Evolutionary conservation across 2,888 invertebrate genomes (phyloP).

Genomic region (Cerastis rubricosa): DNA sequence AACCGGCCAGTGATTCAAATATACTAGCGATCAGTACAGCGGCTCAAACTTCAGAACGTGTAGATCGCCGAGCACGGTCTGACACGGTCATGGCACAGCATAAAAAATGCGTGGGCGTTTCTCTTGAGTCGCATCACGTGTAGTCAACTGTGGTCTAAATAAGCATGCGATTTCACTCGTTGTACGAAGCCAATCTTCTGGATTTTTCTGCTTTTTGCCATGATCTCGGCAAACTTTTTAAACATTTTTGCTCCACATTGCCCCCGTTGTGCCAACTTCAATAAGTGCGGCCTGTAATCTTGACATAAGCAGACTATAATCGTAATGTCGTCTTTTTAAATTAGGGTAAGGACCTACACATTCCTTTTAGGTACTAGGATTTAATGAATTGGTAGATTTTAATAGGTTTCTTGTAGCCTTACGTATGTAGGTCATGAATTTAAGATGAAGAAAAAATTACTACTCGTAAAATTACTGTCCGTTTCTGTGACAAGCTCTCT

Average conservation of each 20-base stretch:
- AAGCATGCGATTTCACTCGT: not conserved
- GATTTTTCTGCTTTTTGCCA: not conserved
- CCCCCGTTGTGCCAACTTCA: constrained; percentile 29
- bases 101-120: too few relatives aligned
- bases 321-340: constrained; percentile 17
- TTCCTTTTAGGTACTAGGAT: constrained; percentile 9
- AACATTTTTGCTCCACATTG: constrained; percentile 51
- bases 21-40: not conserved
- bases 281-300: constrained; percentile 39
- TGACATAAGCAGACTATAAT: constrained; percentile 34
- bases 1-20: not conserved
- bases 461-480: too few relatives aligned
- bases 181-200: not conserved
- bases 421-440: constrained; percentile 1
- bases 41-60: not conserved
- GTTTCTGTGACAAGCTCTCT: not conserved
- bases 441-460: constrained; percentile 10
- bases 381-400: constrained; percentile 12
- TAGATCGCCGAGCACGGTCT: not conserved
- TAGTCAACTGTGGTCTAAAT: not conserved
- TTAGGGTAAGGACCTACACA: not conserved
- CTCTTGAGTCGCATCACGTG: not conserved
- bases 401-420: not conserved
- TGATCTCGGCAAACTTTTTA: constrained; percentile 46
- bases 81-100: not conserved